A percentile compares a stretch with the other conserved stretches of the same genome.
These are phyloP conservation scores for Drosophila cardini DNA, from an alignment of 1,140 invertebrate species.

Conservation along the genomic window DNA sequence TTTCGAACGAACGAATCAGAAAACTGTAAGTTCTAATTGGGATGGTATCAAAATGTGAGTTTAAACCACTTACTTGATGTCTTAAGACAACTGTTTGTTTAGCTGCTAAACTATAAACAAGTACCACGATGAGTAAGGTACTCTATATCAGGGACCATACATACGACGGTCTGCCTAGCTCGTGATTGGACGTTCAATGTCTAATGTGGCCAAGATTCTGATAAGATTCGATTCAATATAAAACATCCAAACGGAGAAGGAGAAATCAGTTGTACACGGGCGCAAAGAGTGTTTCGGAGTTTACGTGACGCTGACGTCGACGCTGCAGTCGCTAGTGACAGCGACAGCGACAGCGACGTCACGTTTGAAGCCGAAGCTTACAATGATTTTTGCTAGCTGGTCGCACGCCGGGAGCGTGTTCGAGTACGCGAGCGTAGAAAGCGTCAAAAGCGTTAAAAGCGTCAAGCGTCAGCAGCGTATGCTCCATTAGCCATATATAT, in stretches of 20 bases:
- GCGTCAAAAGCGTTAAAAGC: constrained; percentile 36
- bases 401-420: constrained; percentile 54
- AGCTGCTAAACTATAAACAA: background rate
- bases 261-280: constrained; percentile 60
- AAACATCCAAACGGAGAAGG: constrained; percentile 13
- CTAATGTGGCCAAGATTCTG: constrained; percentile 69
- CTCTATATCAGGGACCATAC: constrained; percentile 29
- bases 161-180: constrained; percentile 48
- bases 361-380: constrained; percentile 9
- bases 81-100: constrained; percentile 4
- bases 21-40: constrained; percentile 15
- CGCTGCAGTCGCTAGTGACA: constrained; percentile 4
- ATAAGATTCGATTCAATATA: constrained; percentile 4
- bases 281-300: constrained; percentile 44
- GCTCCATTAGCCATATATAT: constrained; percentile 58
- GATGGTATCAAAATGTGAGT: constrained; percentile 16
- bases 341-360: background rate
- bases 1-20: background rate
- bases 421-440: constrained; percentile 63
- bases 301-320: constrained; percentile 22
- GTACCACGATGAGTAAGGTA: constrained; percentile 10
- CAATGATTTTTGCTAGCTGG: constrained; percentile 1
- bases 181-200: constrained; percentile 18
- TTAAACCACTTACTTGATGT: constrained; percentile 20
- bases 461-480: constrained; percentile 7